Conservation (phyloP, 2,888 invertebrate genomes). For the Epinotia ramella region DNA sequence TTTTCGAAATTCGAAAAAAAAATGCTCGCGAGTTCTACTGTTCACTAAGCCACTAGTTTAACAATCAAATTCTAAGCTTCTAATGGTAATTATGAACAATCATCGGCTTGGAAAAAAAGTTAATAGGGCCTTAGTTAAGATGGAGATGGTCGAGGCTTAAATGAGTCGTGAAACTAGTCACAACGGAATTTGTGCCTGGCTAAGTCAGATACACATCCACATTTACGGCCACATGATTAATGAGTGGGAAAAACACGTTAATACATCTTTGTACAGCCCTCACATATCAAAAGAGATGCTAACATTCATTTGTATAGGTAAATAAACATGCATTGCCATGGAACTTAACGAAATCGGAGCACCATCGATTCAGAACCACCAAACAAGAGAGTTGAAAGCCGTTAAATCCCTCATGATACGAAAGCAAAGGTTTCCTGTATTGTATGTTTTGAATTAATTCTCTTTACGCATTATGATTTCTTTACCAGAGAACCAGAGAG, state of each 20-base stretch:
- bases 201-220: not conserved
- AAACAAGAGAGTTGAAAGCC: slow-evolving; percentile 3
- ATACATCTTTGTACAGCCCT: slow-evolving; percentile 9
- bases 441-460: slow-evolving; percentile 23
- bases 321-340: not conserved
- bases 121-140: not conserved
- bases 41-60: not conserved
- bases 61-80: not conserved
- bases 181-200: slow-evolving; percentile 5
- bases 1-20: too few species aligned
- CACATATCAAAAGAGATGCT: not conserved
- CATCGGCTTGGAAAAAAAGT: not conserved
- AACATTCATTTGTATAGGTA: not conserved
- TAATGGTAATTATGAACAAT: too few species aligned
- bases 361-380: not conserved
- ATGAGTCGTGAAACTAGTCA: slow-evolving; percentile 11
- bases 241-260: slow-evolving; percentile 11
- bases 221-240: slow-evolving; percentile 1
- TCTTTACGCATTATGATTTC: slow-evolving; percentile 35
- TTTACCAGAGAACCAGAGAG: not conserved
- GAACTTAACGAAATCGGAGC: not conserved
- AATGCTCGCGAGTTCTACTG: too few species aligned
- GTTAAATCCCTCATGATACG: not conserved
- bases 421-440: slow-evolving; percentile 13
- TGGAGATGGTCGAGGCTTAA: not conserved